Base-by-base conservation (phyloP, 2,797 vertebrate genomes). In the Pipistrellus nathusii region DNA sequence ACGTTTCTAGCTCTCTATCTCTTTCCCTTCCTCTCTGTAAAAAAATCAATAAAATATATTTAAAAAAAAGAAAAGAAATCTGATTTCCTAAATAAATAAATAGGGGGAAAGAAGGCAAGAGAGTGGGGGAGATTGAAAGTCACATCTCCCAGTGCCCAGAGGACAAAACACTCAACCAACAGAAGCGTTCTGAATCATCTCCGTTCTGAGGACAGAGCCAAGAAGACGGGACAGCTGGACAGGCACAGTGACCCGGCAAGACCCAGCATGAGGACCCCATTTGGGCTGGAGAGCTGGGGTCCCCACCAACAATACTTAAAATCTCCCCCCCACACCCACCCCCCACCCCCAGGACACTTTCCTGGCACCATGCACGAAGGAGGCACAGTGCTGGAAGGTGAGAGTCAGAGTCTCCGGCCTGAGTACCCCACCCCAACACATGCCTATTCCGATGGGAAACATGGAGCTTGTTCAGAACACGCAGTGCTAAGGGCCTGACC, bases 141-240 rank as follows among this genome's bases (percentile, higher is more conserved):
- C n/a, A 32, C 12, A 23, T 12, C 14, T 30, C 12, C 18, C 15
- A 13, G 71, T 14, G 23, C 8, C 80, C 25, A 64, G 30, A 23
- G 2, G 62, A 69, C 12, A 23, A 14, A 27, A 44, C 5, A 4
- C 15, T 25, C 30, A 41, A 25, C 30, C 8, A 55, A 30, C 0
- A 0, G 48, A 75, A 69, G 64, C 14, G 77, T 48, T 88, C n/a
- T 11, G 14, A 82, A 23, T 46, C 76, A 38, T 38, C 66, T 4
- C 4, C 14, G 35, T 35, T 64, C 46, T 27, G 23, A 48, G 72
- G 69, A 69, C 35, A 57, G 53, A 25, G 41, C 62, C 20, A 53
- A 21, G 30, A 48, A 64, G 78, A 17, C 51, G 68, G 35, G 64
- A 55, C 27, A 10, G 35, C 0, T 8, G 48, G 51, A 32, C 21